Conservation (phyloP, 1,140 invertebrate genomes). For the Drosophila yakuba region DNA sequence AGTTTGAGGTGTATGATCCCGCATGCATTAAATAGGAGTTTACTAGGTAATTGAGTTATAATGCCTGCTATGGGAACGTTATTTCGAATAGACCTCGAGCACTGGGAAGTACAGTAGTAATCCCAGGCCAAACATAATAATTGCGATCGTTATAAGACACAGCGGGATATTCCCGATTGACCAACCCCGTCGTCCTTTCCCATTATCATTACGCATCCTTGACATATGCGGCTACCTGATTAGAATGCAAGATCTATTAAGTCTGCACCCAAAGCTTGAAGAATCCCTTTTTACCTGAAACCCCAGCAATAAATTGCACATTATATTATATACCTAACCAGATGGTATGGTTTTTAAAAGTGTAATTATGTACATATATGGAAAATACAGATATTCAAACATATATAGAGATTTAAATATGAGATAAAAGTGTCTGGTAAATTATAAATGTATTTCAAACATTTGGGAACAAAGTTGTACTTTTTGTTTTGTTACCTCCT, state of each 20-base stretch:
- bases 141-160: background rate
- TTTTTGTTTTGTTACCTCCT: background rate
- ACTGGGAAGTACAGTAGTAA: background rate
- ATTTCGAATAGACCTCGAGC: too few relatives aligned
- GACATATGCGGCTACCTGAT: slow-evolving; percentile 20
- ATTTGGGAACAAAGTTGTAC: background rate
- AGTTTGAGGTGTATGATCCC: background rate
- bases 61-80: too few relatives aligned
- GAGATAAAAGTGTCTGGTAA: too few relatives aligned
- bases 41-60: too few relatives aligned
- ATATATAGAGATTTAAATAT: too few relatives aligned
- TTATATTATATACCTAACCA: background rate
- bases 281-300: slow-evolving; percentile 3
- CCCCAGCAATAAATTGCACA: background rate
- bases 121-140: background rate
- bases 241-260: slow-evolving; percentile 12
- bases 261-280: slow-evolving; percentile 4
- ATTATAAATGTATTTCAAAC: background rate
- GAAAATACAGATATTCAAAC: too few relatives aligned
- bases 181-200: background rate
- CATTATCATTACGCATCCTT: slow-evolving; percentile 12
- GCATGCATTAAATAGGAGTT: too few relatives aligned
- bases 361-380: too few relatives aligned
- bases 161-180: background rate
- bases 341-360: too few relatives aligned